These are phyloP conservation scores for Hirtodrosophila confusa DNA, from an alignment of 2,888 invertebrate genomes.

Conservation along the genomic window DNA sequence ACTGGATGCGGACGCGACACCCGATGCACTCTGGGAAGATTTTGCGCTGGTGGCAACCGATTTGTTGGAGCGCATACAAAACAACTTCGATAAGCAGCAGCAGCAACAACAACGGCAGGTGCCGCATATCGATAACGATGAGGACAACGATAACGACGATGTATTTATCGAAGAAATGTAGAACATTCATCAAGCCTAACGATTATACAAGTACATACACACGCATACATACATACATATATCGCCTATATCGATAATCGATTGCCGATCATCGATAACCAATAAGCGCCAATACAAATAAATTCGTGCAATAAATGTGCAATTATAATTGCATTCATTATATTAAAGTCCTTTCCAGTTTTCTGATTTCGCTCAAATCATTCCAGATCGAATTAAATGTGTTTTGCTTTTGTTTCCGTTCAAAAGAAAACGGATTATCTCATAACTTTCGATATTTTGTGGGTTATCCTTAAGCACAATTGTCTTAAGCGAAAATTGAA, in stretches of 20 bases:
- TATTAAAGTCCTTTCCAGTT: too few species aligned
- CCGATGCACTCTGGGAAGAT: constrained; percentile 88
- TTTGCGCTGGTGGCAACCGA: constrained; percentile 90
- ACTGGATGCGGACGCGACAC: constrained; percentile 24
- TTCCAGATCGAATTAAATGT: too few species aligned
- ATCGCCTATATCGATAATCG: neutral
- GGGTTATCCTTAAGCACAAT: too few species aligned
- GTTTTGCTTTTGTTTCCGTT: too few species aligned
- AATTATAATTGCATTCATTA: too few species aligned
- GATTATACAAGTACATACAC: constrained; percentile 16
- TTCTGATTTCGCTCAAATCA: too few species aligned
- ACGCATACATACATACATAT: constrained; percentile 1
- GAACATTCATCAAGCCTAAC: constrained; percentile 16
- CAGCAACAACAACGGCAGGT: constrained; percentile 19
- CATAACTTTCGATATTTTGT: too few species aligned
- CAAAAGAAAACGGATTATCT: too few species aligned
- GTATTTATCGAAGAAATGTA: constrained; percentile 81
- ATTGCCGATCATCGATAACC: neutral
- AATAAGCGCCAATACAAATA: neutral
- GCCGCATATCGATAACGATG: constrained; percentile 46
- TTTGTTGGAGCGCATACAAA: constrained; percentile 86
- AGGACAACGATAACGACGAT: constrained; percentile 65
- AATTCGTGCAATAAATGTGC: too few species aligned
- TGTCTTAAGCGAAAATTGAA: too few species aligned
- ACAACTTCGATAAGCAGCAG: constrained; percentile 70